Conservation (phyloP, 2,113 vertebrate species). For the Tachysurus fulvidraco region DNA sequence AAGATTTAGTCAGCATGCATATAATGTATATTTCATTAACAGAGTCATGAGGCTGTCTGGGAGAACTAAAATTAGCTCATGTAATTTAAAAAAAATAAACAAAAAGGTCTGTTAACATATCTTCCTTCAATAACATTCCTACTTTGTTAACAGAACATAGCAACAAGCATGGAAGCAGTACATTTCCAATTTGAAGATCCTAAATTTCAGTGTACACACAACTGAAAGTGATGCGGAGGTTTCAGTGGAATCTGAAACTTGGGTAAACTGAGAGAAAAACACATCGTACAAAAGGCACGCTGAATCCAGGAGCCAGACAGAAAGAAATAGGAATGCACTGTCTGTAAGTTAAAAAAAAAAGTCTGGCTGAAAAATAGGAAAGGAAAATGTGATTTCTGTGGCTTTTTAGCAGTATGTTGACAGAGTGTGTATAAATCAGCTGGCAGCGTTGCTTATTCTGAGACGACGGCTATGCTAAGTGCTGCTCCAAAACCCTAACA, state of each 20-base stretch:
- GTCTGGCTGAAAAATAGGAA: neutral
- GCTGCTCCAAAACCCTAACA: neutral
- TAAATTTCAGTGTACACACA: neutral
- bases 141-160: neutral
- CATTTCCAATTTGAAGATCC: neutral
- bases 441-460: constrained; percentile 4
- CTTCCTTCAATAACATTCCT: neutral
- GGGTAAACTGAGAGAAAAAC: neutral
- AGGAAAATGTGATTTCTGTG: constrained; percentile 6
- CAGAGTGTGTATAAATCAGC: constrained; percentile 28
- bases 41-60: neutral
- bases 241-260: constrained; percentile 10
- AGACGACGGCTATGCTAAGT: neutral
- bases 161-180: neutral
- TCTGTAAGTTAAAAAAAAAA: neutral
- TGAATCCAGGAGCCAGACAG: constrained; percentile 20
- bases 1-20: neutral
- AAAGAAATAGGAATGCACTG: constrained; percentile 17
- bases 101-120: neutral
- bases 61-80: neutral
- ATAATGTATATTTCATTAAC: neutral
- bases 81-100: neutral
- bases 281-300: neutral
- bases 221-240: neutral
- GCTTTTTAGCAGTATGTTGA: constrained; percentile 19